Conservation (phyloP, 2,113 vertebrate species). For the Syrmaticus mikado region DNA sequence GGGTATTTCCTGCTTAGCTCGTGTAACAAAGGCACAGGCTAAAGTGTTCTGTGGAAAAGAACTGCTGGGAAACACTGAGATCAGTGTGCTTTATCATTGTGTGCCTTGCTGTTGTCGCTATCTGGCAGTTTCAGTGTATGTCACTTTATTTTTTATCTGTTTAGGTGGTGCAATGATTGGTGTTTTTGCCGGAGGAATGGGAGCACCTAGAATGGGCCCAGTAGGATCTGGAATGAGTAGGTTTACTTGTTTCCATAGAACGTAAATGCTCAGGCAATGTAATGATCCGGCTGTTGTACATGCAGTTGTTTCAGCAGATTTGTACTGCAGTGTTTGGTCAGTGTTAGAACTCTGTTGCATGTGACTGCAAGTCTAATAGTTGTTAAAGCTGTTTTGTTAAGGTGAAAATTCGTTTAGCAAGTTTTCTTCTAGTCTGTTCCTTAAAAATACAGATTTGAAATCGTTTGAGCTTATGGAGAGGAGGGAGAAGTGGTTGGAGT, state of each 20-base stretch:
- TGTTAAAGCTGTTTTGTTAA: not conserved
- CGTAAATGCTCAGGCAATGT: slow-evolving; percentile 59
- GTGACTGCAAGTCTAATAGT: not conserved
- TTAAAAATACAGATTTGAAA: not conserved
- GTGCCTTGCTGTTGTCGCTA: slow-evolving; percentile 3
- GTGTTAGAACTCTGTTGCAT: not conserved
- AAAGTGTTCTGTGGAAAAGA: not conserved
- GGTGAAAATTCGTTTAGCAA: no score
- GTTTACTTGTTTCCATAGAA: slow-evolving; percentile 75
- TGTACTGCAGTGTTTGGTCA: not conserved
- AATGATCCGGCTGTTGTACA: not conserved
- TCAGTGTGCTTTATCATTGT: not conserved
- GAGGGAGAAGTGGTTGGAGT: not conserved
- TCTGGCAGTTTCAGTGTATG: slow-evolving; percentile 65
- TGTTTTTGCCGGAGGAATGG: slow-evolving; percentile 93
- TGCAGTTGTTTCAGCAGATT: not conserved
- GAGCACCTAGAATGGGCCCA: slow-evolving; percentile 90
- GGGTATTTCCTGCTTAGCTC: not conserved
- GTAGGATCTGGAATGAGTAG: slow-evolving; percentile 94
- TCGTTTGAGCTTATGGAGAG: not conserved
- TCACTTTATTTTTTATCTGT: slow-evolving; percentile 59
- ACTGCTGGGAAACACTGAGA: not conserved
- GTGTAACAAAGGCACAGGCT: not conserved
- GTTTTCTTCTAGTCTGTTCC: not conserved
- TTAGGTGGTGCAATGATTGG: slow-evolving; percentile 90